Conservation (phyloP, 2,888 invertebrate genomes). For the Ellobium chinense region DNA sequence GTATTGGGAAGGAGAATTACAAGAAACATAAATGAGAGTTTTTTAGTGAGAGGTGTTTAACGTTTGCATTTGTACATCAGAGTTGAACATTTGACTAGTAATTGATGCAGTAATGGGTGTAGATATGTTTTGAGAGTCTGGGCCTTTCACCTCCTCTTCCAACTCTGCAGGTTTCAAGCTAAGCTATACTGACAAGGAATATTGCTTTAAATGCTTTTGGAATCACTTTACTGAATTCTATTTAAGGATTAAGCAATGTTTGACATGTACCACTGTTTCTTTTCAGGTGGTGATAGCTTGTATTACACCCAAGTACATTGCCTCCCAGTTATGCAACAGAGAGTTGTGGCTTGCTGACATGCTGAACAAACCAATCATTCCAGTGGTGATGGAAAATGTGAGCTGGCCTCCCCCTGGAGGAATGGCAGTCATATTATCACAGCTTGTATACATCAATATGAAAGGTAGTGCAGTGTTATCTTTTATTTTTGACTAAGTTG, state of each 20-base stretch:
- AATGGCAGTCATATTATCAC: conserved; percentile 79
- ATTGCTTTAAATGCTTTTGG: not conserved
- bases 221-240: not conserved
- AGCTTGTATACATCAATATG: conserved; percentile 79
- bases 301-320: conserved; percentile 78
- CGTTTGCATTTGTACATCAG: too few relatives aligned
- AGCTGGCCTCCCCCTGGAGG: conserved; percentile 80
- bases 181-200: too few relatives aligned
- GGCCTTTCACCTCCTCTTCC: too few relatives aligned
- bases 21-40: too few relatives aligned
- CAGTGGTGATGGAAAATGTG: conserved; percentile 78
- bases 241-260: not conserved
- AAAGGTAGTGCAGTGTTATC: conserved; percentile 70
- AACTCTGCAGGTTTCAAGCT: too few relatives aligned
- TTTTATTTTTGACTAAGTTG: not conserved
- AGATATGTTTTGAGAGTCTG: too few relatives aligned
- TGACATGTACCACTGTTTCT: not conserved
- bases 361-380: conserved; percentile 79
- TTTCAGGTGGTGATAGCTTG: conserved; percentile 76
- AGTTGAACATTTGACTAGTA: too few relatives aligned
- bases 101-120: too few relatives aligned
- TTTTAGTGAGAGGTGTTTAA: too few relatives aligned
- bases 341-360: conserved; percentile 80
- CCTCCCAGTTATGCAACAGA: conserved; percentile 78
- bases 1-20: too few relatives aligned